Percentiles rank a stretch among this genome's conserved stretches.
Conservation (phyloP, 2,888 invertebrate genomes). For the Thymelicus lineola region DNA sequence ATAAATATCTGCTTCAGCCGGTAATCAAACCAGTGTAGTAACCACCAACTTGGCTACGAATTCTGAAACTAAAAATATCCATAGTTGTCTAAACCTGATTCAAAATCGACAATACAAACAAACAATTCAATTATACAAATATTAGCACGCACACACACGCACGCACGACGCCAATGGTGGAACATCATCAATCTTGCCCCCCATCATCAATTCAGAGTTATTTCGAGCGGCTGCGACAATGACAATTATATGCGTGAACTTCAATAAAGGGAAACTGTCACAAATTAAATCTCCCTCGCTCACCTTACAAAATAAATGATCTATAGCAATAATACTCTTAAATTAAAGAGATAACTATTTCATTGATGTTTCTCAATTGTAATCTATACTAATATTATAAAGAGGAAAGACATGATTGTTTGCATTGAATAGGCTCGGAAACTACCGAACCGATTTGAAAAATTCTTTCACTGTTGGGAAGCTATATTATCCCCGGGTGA, state of each 20-base stretch:
- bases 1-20: too few relatives aligned
- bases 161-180: not conserved
- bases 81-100: too few relatives aligned
- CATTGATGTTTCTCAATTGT: not conserved
- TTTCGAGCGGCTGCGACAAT: slow-evolving; percentile 53
- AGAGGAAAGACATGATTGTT: too few relatives aligned
- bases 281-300: slow-evolving; percentile 47
- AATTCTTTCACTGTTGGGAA: too few relatives aligned
- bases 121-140: slow-evolving; percentile 28
- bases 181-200: slow-evolving; percentile 62
- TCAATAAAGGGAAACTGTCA: slow-evolving; percentile 42
- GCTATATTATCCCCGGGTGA: too few relatives aligned
- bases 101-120: slow-evolving; percentile 3
- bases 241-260: slow-evolving; percentile 45
- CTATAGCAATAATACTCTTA: slow-evolving; percentile 33
- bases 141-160: slow-evolving; percentile 16
- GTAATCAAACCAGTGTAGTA: too few relatives aligned
- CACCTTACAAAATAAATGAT: slow-evolving; percentile 47
- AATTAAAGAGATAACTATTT: slow-evolving; percentile 15
- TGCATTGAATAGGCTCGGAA: too few relatives aligned
- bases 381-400: too few relatives aligned
- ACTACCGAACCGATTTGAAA: too few relatives aligned
- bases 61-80: too few relatives aligned
- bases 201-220: slow-evolving; percentile 68
- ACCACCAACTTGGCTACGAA: too few relatives aligned